Base-by-base conservation (phyloP, 2,888 invertebrate genomes). In the Carcina quercana region DNA sequence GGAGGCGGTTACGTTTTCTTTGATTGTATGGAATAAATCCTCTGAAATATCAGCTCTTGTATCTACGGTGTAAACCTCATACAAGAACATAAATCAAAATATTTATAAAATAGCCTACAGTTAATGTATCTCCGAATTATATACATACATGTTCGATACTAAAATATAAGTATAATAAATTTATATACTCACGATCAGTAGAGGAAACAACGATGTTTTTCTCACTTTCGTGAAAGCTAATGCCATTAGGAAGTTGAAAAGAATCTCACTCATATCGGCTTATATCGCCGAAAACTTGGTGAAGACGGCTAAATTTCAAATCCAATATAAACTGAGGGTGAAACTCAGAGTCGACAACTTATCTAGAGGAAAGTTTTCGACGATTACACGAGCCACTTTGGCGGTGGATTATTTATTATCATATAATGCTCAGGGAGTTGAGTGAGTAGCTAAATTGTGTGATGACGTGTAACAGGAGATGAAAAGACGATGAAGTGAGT, bases 401-500 rank as follows among this genome's bases (percentile, higher is more conserved):
- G 48, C 45, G 43, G 42, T 50, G 43, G 53, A 59, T 57, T 57
- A 63, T 61, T 60, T 62, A 55, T 62, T 50, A 52, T 45, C 42
- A 43, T 42, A 45, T 41, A 41, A 35, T 32, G 39, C 25, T 20
- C 21, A 45, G 45, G 44, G 21, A 20, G 25, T 12, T 17, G 21
- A 8, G 22, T 22, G 19, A 24, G 26, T 25, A 19, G 24, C 27
- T 21, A 60, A 59, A 53, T 58, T 59, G 60, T 63, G 54, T 52
- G 62, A 60, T 65, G 63, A 62, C 55, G 61, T 56, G 61, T 53
- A 50, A 57, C 51, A 53, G 48, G 49, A 59, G 61, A 64, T 66
- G 70, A 70, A 69, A 69, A 66, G 66, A 60, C 62, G 68, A 64
- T 59, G 62, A 61, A 63, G 53, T 54, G 55, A 57, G 64, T 65